Percentiles rank a stretch among this genome's conserved stretches.
Evolutionary conservation across 2,888 invertebrate genomes (phyloP).

Genomic region (Tenthredo livida): DNA sequence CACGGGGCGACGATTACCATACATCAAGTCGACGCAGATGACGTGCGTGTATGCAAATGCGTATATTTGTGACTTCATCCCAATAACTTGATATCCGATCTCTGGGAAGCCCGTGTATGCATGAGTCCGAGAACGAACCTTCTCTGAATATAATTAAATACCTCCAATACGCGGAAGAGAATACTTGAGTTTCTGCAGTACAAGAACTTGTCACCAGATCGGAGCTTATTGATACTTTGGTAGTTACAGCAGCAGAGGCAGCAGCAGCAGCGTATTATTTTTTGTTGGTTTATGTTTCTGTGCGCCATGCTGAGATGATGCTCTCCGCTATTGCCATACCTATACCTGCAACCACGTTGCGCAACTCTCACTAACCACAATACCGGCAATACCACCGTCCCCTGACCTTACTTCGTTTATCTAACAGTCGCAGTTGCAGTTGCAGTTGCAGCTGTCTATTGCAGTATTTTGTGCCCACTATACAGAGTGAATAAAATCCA

Average conservation of each 20-base stretch:
- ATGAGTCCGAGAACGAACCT: not conserved
- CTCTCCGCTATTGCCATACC: not conserved
- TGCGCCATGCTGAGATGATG: not conserved
- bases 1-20: not conserved
- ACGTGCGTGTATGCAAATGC: not conserved
- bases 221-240: not conserved
- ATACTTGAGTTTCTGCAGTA: not conserved
- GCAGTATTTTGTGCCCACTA: not conserved
- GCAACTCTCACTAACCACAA: slow-evolving; percentile 29
- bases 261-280: not conserved
- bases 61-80: not conserved
- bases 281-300: not conserved
- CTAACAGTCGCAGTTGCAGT: slow-evolving; percentile 21
- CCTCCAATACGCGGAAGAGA: not conserved
- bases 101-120: not conserved
- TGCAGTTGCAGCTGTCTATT: slow-evolving; percentile 30
- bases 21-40: not conserved
- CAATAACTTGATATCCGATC: not conserved
- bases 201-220: not conserved
- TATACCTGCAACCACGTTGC: not conserved
- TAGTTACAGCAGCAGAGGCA: not conserved
- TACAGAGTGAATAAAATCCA: not conserved
- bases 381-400: slow-evolving; percentile 13
- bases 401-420: slow-evolving; percentile 36
- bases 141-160: not conserved